phyloP scores from a whole-genome alignment of 2,113 vertebrate species.

The Phyllostomus hastatus region DNA sequence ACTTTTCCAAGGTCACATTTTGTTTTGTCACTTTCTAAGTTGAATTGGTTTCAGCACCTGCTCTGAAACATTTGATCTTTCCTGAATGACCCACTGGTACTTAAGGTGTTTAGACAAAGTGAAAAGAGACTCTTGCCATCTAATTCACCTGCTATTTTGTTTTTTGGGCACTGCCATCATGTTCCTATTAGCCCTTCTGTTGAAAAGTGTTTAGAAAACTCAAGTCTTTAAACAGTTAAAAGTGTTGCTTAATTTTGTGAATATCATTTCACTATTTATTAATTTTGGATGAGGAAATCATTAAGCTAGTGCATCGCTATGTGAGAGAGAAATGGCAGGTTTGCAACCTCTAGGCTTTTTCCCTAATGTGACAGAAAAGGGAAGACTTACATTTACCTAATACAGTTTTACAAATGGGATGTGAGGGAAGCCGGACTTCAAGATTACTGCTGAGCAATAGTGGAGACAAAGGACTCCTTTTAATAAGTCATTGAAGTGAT shows the following conservation, averaged over 20 bases:
- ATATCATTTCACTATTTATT: background rate
- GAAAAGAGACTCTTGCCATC: background rate
- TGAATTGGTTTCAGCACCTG: background rate
- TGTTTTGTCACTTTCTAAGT: slow-evolving; percentile 6
- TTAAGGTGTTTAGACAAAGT: background rate
- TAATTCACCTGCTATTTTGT: background rate
- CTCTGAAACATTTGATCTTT: background rate
- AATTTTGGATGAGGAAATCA: slow-evolving; percentile 1
- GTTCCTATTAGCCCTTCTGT: background rate
- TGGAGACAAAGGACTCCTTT: background rate
- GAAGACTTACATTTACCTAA: background rate
- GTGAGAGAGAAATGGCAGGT: background rate
- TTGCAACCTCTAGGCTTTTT: background rate
- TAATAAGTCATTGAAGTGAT: background rate
- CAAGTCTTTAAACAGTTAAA: background rate
- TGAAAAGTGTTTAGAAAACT: background rate
- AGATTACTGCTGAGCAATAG: background rate
- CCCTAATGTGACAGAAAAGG: background rate
- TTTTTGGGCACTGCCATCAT: background rate
- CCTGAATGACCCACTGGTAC: background rate
- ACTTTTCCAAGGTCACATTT: background rate
- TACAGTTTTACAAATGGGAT: background rate
- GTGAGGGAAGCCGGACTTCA: background rate
- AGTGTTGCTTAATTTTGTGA: background rate
- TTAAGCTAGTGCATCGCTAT: background rate